Evolutionary conservation across 2,113 vertebrate genomes (phyloP), one percentile per base, ranked within the genome.

Genomic region (Hystrix brachyura): DNA sequence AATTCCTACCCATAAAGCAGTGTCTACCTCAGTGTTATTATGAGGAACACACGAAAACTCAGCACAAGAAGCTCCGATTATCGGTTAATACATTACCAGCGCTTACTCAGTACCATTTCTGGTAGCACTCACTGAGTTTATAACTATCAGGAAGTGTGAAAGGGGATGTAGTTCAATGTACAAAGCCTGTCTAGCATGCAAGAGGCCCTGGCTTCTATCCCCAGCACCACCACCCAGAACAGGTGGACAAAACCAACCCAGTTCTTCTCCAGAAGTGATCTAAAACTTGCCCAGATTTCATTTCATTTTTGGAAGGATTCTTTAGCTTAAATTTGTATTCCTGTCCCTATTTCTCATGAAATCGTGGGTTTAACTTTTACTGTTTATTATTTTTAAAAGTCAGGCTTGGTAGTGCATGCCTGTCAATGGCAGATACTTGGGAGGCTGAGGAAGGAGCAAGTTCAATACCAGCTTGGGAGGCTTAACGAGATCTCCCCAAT

Each of bases 21-120:
- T 23, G 23, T 74, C 64, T 64, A 79, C 17, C 32, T 23, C 72
- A 95, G 1, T 88, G n/a, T 2, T 60, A 18, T 51, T 69, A 81
- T 82, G 62, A 95, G 64, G 74, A 94, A 95, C 27, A 91, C 15
- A 93, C 11, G 23, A 79, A 92, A 94, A 87, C 57, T 92, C 17
- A 83, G 59, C 64, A 84, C 43, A 55, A 12, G 29, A 81, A 38
- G 32, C n/a, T 94, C 92, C 78, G 90, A 43, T 85, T 59, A 51
- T 5, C 55, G 60, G 11, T 86, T 57, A 74, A 53, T 62, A 51
- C 12, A 43, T 82, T 19, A 88, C 2, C 7, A 92, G 83, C 19
- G 27, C 29, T 38, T 81, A 85, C 48, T 65, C 59, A 85, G 2
- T 55, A 86, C 76, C 34, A 67, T n/a, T 86, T 94, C 13, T 67